phyloP scores from a whole-genome alignment of 2,113 vertebrate genomes.

The Leptocoma aspasia region DNA sequence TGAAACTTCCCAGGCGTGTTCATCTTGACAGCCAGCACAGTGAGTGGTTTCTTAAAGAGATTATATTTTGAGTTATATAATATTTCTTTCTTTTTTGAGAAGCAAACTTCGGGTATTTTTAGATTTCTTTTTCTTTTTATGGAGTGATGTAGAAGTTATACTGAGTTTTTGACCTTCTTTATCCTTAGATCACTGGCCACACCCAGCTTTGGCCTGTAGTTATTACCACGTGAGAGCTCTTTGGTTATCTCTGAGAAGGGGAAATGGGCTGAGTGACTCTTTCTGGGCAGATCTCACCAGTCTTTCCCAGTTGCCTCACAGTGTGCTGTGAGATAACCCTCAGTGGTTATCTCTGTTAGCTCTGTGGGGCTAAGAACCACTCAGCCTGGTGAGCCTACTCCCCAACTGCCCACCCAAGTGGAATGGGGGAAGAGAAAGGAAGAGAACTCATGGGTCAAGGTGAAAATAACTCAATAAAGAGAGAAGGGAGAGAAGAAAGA shows the following conservation, averaged over 20 bases:
- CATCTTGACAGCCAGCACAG: not conserved
- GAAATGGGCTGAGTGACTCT: not conserved
- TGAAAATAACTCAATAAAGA: not conserved
- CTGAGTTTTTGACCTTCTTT: not conserved
- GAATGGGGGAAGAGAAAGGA: not conserved
- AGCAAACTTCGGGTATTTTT: not conserved
- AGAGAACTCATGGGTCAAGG: not conserved
- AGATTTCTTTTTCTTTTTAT: not conserved
- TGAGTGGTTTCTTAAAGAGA: not conserved
- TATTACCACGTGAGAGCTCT: not conserved
- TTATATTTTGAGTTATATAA: not conserved
- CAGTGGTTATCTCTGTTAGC: too few species aligned
- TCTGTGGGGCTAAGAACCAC: not conserved
- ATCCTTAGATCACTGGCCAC: not conserved
- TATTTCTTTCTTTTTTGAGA: not conserved
- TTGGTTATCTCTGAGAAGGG: not conserved
- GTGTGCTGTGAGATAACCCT: not conserved
- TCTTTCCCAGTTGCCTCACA: rapidly evolving
- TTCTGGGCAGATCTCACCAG: not conserved
- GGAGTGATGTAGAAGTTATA: not conserved
- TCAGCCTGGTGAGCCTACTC: not conserved
- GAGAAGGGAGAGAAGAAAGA: not conserved
- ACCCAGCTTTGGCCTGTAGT: not conserved
- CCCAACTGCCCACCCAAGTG: rapidly evolving
- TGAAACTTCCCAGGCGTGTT: not conserved